Evolutionary conservation across 2,888 invertebrate genomes (phyloP).

Genomic region (Amblyteles armatorius): DNA sequence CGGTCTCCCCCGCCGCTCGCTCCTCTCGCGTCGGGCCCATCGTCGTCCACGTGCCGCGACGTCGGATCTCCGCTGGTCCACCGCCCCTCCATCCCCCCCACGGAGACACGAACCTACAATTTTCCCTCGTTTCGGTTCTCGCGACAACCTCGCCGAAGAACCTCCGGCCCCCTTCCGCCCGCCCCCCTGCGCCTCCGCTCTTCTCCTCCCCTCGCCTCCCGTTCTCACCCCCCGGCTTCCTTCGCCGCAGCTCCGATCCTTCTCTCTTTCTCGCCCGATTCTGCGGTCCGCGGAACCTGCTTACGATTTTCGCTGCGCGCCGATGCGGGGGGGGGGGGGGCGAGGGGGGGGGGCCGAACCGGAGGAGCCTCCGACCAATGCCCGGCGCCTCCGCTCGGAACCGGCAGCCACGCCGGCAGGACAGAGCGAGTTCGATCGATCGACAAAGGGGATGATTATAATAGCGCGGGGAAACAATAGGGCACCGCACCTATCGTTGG

Average conservation of each 20-base stretch:
- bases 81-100: not conserved
- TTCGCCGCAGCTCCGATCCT: slow-evolving; percentile 13
- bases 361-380: slow-evolving; percentile 53
- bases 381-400: slow-evolving; percentile 40
- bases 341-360: not conserved
- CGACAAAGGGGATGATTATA: slow-evolving; percentile 58
- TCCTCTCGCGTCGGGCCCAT: slow-evolving; percentile 33
- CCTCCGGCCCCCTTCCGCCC: slow-evolving; percentile 5
- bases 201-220: slow-evolving; percentile 5
- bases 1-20: not conserved
- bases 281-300: slow-evolving; percentile 59
- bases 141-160: not conserved
- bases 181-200: not conserved
- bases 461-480: slow-evolving; percentile 58
- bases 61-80: not conserved
- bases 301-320: slow-evolving; percentile 62
- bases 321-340: slow-evolving; percentile 39
- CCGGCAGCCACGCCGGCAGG: slow-evolving; percentile 30
- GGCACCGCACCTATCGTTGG: slow-evolving; percentile 8
- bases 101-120: slow-evolving; percentile 12
- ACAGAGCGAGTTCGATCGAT: slow-evolving; percentile 60
- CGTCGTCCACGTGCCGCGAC: slow-evolving; percentile 53
- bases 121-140: slow-evolving; percentile 31
- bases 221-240: slow-evolving; percentile 5
- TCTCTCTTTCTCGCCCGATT: slow-evolving; percentile 50